Conservation (phyloP, 2,113 vertebrate genomes). For the Aspiorhynchus laticeps region DNA sequence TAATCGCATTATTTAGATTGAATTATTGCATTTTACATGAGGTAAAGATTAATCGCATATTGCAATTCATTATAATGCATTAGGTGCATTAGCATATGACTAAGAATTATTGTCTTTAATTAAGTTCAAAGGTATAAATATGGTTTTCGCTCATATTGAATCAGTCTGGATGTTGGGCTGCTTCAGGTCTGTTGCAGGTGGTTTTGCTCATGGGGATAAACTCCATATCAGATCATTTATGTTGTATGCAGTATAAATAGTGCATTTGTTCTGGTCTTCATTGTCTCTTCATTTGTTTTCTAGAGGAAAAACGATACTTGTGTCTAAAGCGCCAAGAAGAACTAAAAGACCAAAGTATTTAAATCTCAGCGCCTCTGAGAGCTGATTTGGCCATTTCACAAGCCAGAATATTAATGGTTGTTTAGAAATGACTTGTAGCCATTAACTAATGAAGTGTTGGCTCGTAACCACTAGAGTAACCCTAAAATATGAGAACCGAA, state of each 20-base stretch:
- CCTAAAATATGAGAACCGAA: background rate
- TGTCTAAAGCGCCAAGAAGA: background rate
- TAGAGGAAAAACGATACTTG: background rate
- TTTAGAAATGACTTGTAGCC: conserved; percentile 46
- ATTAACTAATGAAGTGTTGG: conserved; percentile 38
- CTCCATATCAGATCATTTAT: background rate
- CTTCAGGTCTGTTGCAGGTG: background rate
- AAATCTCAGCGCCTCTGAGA: background rate
- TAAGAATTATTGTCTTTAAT: no score
- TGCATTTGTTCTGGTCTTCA: background rate
- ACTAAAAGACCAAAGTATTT: background rate
- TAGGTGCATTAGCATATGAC: no score
- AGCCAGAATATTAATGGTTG: conserved; percentile 41
- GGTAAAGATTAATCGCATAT: no score
- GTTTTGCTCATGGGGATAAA: background rate
- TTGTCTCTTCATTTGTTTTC: background rate
- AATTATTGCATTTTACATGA: no score
- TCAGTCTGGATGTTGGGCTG: background rate
- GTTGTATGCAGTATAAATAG: background rate
- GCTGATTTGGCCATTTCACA: conserved; percentile 19
- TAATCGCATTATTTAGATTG: no score
- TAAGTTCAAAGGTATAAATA: no score
- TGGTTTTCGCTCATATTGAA: no score
- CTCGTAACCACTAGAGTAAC: background rate
- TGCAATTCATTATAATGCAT: no score